phyloP scores from a whole-genome alignment of 1,140 invertebrate genomes.

The Leptoteleia sp. region DNA sequence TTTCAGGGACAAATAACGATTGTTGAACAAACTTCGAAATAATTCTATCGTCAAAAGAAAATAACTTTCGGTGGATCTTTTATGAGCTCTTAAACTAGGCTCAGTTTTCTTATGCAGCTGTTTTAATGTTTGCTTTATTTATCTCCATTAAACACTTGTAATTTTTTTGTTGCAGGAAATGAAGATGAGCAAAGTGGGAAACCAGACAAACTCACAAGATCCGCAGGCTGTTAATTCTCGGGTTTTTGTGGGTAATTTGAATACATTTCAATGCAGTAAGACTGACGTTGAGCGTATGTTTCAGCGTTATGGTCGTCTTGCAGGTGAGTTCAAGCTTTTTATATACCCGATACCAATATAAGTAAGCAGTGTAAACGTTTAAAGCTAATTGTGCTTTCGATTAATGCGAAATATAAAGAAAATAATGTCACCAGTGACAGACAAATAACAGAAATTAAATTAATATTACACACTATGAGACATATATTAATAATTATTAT shows the following conservation, averaged over 20 bases:
- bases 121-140: not conserved
- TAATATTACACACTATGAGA: too few species aligned
- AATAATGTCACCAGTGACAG: too few species aligned
- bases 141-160: slow-evolving; percentile 23
- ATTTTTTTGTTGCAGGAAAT: slow-evolving; percentile 79
- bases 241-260: slow-evolving; percentile 94
- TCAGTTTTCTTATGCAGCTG: not conserved
- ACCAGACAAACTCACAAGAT: slow-evolving; percentile 93
- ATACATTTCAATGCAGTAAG: slow-evolving; percentile 94
- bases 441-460: too few species aligned
- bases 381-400: too few species aligned
- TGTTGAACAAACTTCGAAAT: too few species aligned
- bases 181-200: slow-evolving; percentile 92
- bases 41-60: too few species aligned
- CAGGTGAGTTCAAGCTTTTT: slow-evolving; percentile 82
- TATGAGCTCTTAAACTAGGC: too few species aligned
- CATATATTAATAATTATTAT: too few species aligned
- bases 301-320: slow-evolving; percentile 90
- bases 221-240: slow-evolving; percentile 93
- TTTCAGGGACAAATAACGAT: too few species aligned
- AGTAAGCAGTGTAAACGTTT: too few species aligned
- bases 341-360: not conserved
- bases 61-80: too few species aligned
- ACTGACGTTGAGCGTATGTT: slow-evolving; percentile 94
- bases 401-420: too few species aligned